Base-by-base conservation (phyloP, 2,113 vertebrate species). In the Phaethon lepturus region DNA sequence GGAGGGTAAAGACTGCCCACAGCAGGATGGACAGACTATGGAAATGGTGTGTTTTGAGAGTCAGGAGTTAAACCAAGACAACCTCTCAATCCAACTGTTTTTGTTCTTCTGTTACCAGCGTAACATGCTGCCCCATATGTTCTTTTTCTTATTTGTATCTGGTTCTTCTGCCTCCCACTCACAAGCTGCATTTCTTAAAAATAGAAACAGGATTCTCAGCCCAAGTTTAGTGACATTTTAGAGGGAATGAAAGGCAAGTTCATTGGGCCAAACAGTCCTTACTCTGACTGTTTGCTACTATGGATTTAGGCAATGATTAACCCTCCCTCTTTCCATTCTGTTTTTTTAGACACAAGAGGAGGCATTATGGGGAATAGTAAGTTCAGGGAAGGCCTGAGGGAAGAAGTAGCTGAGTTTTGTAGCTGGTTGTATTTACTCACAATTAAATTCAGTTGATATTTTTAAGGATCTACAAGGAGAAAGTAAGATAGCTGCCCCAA, bases 181-280 rank as follows among this genome's bases (percentile, higher is more conserved):
- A 87, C 97, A 96, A 95, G 95, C 91, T 97, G 96, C 91, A 73
- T 75, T 87, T 94, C 73, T 91, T 91, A 87, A 94, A 97, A 95
- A 94, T 95, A 96, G 96, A 78, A 97, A 78, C 52, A 87, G 53
- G 47, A 89, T 94, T 92, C 52, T 90, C 88, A 95, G 35, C 60
- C 63, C 64, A 72, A 90, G 47, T 72, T 91, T 81, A 75, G 64
- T 95, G 86, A 78, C 72, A 95, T 93, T 96, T 97, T 49, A 62
- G 64, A 86, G 26, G 38, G 52, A 80, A 52, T 74, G 68, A 91
- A 88, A 88, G 90, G 82, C 49, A 81, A 88, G 91, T 71, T 90
- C 86, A 77, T 56, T 67, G 79, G 91, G 76, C 76, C 86, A 81
- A 90, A 64, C 45, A 86, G 74, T 86, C 47, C 47, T 92, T 63